Percentiles rank a stretch among this genome's conserved stretches.
These are phyloP conservation scores for Anguilla anguilla DNA, from an alignment of 2,797 vertebrate species.

Conservation along the genomic window DNA sequence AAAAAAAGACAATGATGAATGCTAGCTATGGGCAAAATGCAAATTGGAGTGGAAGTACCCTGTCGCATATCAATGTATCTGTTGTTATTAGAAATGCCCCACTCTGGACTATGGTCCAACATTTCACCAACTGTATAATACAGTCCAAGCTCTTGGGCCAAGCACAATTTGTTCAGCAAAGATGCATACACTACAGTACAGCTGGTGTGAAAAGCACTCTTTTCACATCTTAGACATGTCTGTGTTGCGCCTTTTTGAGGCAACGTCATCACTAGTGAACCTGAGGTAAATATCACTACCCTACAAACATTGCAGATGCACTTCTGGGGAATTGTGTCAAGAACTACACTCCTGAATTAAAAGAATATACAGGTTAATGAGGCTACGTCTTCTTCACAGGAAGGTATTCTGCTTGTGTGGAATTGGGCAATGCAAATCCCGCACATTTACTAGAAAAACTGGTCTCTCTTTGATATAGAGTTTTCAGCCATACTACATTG, in stretches of 20 bases:
- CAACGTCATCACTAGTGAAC: too few species aligned
- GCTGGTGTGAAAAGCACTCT: background rate
- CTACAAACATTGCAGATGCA: background rate
- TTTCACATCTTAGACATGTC: too few species aligned
- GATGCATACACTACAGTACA: background rate
- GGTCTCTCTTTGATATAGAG: too few species aligned
- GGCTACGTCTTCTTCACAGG: background rate
- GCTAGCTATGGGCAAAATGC: constrained; percentile 15
- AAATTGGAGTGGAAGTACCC: constrained; percentile 1
- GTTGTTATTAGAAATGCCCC: constrained; percentile 20
- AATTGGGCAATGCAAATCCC: background rate
- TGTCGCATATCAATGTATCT: constrained; percentile 21
- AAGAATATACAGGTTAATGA: background rate
- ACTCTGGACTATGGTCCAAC: background rate
- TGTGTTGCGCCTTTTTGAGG: too few species aligned
- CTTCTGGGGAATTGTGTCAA: background rate
- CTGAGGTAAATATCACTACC: background rate
- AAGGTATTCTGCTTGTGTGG: background rate
- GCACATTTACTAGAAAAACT: too few species aligned
- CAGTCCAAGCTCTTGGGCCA: background rate
- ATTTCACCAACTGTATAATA: background rate
- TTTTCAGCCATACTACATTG: background rate
- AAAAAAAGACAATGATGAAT: constrained; percentile 26
- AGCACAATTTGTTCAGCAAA: background rate
- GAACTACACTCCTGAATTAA: background rate